phyloP scores from a whole-genome alignment of 1,140 invertebrate species.

The Bombus ignitus region DNA sequence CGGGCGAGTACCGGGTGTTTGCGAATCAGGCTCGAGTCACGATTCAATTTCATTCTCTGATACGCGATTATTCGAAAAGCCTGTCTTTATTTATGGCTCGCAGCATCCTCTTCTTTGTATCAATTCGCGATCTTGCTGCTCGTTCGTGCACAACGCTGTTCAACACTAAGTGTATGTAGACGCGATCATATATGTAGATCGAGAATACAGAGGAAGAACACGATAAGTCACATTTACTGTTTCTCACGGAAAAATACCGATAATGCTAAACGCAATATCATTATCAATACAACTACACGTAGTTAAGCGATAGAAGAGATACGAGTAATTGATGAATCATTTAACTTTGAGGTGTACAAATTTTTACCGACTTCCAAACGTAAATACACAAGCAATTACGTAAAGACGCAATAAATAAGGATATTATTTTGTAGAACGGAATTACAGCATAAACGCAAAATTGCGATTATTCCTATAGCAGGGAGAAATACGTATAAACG shows the following conservation, averaged over 20 bases:
- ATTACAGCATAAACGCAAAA: too few species aligned
- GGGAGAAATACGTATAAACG: too few species aligned
- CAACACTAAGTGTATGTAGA: background rate
- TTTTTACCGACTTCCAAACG: too few species aligned
- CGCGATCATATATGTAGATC: background rate
- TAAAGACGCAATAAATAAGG: too few species aligned
- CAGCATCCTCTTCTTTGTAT: background rate
- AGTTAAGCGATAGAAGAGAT: too few species aligned
- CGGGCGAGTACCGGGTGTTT: conserved; percentile 63
- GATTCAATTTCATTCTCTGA: conserved; percentile 36
- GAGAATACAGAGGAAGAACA: background rate
- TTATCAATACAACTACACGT: background rate
- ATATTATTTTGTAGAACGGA: too few species aligned
- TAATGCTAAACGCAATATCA: too few species aligned
- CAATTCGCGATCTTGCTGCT: conserved; percentile 10
- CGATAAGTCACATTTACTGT: background rate
- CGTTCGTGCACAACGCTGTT: conserved; percentile 1
- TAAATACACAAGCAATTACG: too few species aligned
- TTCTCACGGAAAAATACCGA: background rate
- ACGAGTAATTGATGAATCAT: too few species aligned
- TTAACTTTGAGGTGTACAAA: too few species aligned
- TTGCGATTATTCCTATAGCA: too few species aligned
- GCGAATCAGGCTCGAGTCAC: conserved; percentile 33
- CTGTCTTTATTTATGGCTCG: background rate
- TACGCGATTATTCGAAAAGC: conserved; percentile 13